Evolutionary conservation across 2,113 vertebrate species (phyloP).

Genomic region (Condylura cristata): DNA sequence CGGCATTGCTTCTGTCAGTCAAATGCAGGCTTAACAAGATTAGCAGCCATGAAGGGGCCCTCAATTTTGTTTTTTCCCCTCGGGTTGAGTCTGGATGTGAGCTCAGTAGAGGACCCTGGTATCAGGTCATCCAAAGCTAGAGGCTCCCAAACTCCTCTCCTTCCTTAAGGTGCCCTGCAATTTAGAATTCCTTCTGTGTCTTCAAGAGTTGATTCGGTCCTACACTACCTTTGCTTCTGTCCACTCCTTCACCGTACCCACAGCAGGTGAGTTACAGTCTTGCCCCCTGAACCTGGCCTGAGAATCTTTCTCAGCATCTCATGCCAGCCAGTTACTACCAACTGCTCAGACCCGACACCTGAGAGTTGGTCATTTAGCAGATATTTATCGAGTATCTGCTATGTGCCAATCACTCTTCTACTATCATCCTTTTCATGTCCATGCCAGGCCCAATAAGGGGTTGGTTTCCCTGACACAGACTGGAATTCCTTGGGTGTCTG

Average conservation of each 20-base stretch:
- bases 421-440: not conserved
- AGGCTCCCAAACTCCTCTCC: not conserved
- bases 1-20: fast-evolving
- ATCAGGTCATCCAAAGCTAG: not conserved
- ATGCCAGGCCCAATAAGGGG: not conserved
- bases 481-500: not conserved
- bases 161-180: not conserved
- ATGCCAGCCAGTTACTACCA: no score
- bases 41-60: fast-evolving
- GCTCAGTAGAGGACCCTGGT: not conserved
- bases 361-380: fast-evolving
- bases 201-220: not conserved
- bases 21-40: no score
- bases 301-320: not conserved
- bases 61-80: fast-evolving
- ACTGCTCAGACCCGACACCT: not conserved
- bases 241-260: not conserved
- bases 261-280: not conserved
- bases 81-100: not conserved
- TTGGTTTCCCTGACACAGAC: not conserved
- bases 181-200: no score
- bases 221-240: fast-evolving
- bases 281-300: not conserved
- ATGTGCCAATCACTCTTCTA: not conserved
- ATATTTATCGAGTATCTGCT: not conserved